These are phyloP conservation scores for Rattus rattus DNA, from an alignment of 2,113 vertebrate genomes.

Conservation along the genomic window DNA sequence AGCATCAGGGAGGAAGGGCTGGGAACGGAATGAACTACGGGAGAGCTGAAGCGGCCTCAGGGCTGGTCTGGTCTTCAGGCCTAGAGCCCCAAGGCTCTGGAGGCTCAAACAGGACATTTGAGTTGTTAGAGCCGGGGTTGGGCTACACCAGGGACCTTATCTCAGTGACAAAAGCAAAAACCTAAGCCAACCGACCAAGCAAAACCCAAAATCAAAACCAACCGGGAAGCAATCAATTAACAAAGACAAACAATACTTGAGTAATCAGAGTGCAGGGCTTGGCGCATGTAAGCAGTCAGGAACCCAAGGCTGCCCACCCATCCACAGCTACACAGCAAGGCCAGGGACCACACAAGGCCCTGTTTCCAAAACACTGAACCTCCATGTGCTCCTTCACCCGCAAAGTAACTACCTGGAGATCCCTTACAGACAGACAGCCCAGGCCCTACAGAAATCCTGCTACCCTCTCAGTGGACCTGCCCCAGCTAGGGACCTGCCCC, in stretches of 20 bases:
- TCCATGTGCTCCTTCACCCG: background rate
- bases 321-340: background rate
- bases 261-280: background rate
- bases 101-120: background rate
- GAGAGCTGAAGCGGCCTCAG: background rate
- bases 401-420: background rate
- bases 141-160: background rate
- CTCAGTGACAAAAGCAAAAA: background rate
- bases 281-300: background rate
- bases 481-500: background rate
- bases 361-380: background rate
- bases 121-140: background rate
- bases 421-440: no score
- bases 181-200: background rate
- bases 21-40: background rate
- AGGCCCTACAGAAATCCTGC: background rate
- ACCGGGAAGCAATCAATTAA: background rate
- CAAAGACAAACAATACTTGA: background rate
- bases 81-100: background rate
- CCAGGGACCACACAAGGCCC: background rate
- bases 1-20: background rate
- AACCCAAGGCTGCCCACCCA: background rate
- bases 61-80: background rate
- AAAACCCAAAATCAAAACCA: background rate
- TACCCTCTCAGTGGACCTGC: background rate